Evolutionary conservation across 2,113 vertebrate genomes (phyloP).

Genomic region (Anser cygnoides): DNA sequence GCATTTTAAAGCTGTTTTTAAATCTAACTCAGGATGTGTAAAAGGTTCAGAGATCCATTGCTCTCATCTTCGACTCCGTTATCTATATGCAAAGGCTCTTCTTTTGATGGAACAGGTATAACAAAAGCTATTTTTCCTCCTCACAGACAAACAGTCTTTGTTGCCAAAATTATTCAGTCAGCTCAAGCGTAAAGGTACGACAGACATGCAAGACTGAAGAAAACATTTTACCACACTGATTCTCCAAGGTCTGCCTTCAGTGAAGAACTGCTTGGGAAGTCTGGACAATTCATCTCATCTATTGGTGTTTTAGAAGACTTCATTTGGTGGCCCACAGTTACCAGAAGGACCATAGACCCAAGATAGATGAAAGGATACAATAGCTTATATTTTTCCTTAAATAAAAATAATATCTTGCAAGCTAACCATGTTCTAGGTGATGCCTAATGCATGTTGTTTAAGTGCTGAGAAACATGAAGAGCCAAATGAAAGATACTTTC

Average conservation of each 20-base stretch:
- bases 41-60: background rate
- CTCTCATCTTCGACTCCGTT: background rate
- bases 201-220: background rate
- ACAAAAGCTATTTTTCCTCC: background rate
- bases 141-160: background rate
- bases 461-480: background rate
- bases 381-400: background rate
- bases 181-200: background rate
- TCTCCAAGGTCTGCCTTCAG: background rate
- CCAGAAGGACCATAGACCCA: background rate
- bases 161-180: background rate
- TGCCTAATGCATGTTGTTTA: background rate
- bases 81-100: background rate
- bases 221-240: background rate
- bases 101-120: background rate
- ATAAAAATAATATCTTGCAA: background rate
- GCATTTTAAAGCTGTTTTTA: background rate
- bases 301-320: background rate
- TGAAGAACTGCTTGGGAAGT: background rate
- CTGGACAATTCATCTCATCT: background rate
- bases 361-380: background rate
- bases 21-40: background rate
- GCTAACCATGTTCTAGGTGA: background rate
- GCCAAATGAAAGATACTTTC: background rate
- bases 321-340: background rate